A percentile compares a stretch with the other conserved stretches of the same genome.
Evolutionary conservation across 1,140 invertebrate species (phyloP).

Genomic region (Scylla paramamosain): DNA sequence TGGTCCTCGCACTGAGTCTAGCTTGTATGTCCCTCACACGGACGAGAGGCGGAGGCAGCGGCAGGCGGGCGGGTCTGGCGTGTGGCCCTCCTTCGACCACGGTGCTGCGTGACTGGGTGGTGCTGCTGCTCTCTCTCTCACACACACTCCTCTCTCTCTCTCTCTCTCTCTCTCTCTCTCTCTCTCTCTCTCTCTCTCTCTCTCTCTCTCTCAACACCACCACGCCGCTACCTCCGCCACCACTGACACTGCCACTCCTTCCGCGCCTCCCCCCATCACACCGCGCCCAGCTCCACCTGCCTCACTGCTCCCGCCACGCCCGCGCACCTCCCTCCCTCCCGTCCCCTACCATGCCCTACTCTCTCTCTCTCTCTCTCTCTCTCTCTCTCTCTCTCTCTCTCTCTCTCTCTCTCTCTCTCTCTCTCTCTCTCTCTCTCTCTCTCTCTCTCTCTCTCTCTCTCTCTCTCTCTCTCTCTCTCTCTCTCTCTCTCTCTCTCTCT

Average conservation of each 20-base stretch:
- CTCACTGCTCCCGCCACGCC: too few species aligned
- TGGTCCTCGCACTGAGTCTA: not conserved
- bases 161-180: not conserved
- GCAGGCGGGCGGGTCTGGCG: not conserved
- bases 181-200: not conserved
- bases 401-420: not conserved
- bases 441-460: not conserved
- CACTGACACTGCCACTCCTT: too few species aligned
- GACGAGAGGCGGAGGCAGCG: not conserved
- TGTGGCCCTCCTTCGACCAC: not conserved
- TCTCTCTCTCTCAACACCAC: not conserved
- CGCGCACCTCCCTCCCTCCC: too few species aligned
- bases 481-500: not conserved
- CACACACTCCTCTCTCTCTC: not conserved
- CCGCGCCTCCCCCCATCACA: too few species aligned
- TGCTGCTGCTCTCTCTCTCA: not conserved
- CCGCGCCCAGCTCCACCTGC: too few species aligned
- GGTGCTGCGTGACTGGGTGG: not conserved
- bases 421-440: not conserved
- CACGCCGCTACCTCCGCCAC: too few species aligned
- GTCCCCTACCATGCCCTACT: too few species aligned
- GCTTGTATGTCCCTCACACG: not conserved
- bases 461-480: not conserved
- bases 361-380: not conserved
- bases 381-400: too few species aligned